These are phyloP conservation scores for Halocynthia roretzi DNA, from an alignment of 23 tunicate species.

Conservation along the genomic window DNA sequence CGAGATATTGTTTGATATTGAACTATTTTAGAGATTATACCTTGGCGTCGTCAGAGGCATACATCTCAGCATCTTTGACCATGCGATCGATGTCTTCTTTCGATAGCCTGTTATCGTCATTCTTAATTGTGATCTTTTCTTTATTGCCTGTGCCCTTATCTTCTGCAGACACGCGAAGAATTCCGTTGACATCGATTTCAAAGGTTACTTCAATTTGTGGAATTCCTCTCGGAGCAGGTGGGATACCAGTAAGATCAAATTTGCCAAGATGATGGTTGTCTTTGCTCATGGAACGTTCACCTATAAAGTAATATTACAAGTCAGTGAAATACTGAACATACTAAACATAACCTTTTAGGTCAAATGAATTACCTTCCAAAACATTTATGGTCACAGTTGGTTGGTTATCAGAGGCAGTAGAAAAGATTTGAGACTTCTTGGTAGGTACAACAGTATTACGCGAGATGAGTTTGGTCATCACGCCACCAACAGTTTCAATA, in stretches of 20 bases:
- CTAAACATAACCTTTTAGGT: not conserved
- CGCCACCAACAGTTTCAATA: slow-evolving; percentile 99
- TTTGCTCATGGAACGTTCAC: slow-evolving; percentile 96
- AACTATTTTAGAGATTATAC: slow-evolving; percentile 12
- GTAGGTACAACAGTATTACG: slow-evolving; percentile 99
- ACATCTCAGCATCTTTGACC: slow-evolving; percentile 95
- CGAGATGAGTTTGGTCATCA: slow-evolving; percentile 91
- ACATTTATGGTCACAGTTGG: slow-evolving; percentile 96
- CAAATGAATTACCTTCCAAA: slow-evolving; percentile 54
- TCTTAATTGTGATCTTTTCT: slow-evolving; percentile 87
- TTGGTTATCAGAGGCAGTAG: slow-evolving; percentile 98
- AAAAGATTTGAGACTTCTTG: slow-evolving; percentile 94
- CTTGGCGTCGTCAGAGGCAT: slow-evolving; percentile 92
- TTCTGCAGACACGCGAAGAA: slow-evolving; percentile 93
- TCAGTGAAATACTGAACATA: not conserved
- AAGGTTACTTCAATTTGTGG: slow-evolving; percentile 98
- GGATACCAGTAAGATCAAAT: slow-evolving; percentile 97
- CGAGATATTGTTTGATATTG: not conserved
- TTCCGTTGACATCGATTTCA: slow-evolving; percentile 97
- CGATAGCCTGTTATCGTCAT: slow-evolving; percentile 83
- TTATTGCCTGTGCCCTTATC: slow-evolving; percentile 98
- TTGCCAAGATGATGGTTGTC: slow-evolving; percentile 97
- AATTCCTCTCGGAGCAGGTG: slow-evolving; percentile 95
- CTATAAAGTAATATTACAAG: slow-evolving; percentile 15
- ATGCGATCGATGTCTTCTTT: slow-evolving; percentile 95